Evolutionary conservation across 2,113 vertebrate genomes (phyloP), one percentile per base, ranked within the genome.

Genomic region (Nesogale talazaci): DNA sequence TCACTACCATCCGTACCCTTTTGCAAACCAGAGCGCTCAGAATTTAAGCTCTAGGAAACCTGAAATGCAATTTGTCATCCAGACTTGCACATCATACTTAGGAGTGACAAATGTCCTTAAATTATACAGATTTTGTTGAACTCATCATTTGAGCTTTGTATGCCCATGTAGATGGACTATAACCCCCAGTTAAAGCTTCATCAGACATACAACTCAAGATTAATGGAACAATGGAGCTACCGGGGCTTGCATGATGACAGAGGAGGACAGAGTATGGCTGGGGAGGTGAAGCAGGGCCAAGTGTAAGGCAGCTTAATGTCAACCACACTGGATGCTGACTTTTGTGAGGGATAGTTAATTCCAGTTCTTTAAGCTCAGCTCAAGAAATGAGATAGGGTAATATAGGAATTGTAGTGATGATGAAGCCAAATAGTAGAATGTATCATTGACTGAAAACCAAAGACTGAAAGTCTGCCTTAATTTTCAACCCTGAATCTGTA

Each of bases 61-160:
- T 75, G 79, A 86, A 76, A 31, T 22, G 52, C 22, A 70, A 69
- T 52, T 74, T 61, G 34, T 63, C 11, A 34, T 40, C 46, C 69
- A 22, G 59, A 69, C 83, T 89, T 83, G 69, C 57, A 52, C 67
- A 15, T 83, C n/a, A 83, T 11, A 22, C 69, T 94, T 27, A 87
- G 52, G 70, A 59, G 9, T 1, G 31, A 40, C 31, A 42, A 3
- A 76, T 80, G 31, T 90, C 69, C 57, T 42, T 56, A 56, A 88
- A 36, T 87, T 31, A 84, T 3, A n/a, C 57, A 34, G n/a, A 36
- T 78, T 52, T 1, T 59, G 3, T 74, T 31, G 91, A 67, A 57
- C 25, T 91, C 34, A 52, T 81, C 59, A 65, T 80, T 79, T 10
- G 72, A 86, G 74, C 6, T 46, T 2, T 70, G 19, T 8, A n/a